A percentile compares a stretch with the other conserved stretches of the same genome.
phyloP scores from a whole-genome alignment of 2,113 vertebrate genomes.

The Aythya baeri region DNA sequence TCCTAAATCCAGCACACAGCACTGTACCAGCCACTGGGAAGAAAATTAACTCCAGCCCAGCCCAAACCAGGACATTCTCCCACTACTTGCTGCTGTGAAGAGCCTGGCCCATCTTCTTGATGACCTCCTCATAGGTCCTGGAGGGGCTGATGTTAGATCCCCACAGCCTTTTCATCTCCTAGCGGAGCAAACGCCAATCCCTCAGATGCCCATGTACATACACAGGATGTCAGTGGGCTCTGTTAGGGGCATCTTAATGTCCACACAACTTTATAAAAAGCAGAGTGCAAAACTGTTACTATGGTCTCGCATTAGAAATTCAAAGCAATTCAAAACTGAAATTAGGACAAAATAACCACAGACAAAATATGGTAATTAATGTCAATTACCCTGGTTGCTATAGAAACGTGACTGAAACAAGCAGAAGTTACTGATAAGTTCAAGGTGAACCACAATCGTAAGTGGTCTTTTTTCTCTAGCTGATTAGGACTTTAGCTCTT shows the following conservation, averaged over 20 bases:
- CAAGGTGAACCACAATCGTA: constrained; percentile 66
- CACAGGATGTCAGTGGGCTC: fast-evolving
- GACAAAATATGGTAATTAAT: constrained; percentile 65
- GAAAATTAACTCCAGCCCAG: no score
- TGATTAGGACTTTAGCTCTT: constrained; percentile 45
- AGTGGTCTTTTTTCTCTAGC: constrained; percentile 43
- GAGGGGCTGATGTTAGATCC: background rate
- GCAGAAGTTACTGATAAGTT: constrained; percentile 61
- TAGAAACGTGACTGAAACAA: constrained; percentile 60
- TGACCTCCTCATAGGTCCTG: background rate
- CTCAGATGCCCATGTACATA: no score
- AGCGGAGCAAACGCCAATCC: background rate
- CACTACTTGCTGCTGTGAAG: background rate
- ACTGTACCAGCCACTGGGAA: no score
- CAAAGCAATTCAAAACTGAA: constrained; percentile 63
- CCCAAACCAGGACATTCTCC: background rate
- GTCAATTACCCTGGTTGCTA: constrained; percentile 75
- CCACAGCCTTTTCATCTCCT: background rate
- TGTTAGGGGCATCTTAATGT: background rate
- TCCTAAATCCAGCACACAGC: no score
- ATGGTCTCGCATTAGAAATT: constrained; percentile 30
- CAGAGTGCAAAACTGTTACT: background rate
- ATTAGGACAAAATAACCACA: constrained; percentile 58
- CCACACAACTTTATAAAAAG: background rate
- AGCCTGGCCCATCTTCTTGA: fast-evolving